A percentile compares a stretch with the other conserved stretches of the same genome.
Conservation (phyloP, 1,140 invertebrate species). For the Hylyphantes graminicola region DNA sequence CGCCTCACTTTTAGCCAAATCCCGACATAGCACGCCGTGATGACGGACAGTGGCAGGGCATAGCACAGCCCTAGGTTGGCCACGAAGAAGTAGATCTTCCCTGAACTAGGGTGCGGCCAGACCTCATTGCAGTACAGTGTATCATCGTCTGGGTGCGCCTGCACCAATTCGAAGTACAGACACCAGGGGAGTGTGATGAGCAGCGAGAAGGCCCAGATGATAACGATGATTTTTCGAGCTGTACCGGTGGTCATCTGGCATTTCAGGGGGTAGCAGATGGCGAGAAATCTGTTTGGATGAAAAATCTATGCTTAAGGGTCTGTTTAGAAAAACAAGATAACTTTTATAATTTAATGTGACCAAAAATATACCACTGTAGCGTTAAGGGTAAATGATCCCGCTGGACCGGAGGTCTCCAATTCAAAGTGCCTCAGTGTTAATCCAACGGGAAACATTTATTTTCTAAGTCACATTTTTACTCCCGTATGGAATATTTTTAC, state of each 20-base stretch:
- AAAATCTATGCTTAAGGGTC: too few species aligned
- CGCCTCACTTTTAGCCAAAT: conserved; percentile 94
- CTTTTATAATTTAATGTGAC: too few species aligned
- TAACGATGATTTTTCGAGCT: conserved; percentile 84
- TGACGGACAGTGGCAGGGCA: conserved; percentile 90
- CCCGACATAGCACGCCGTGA: conserved; percentile 90
- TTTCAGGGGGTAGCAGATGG: conserved; percentile 93
- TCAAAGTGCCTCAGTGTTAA: too few species aligned
- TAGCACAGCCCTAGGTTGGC: conserved; percentile 92
- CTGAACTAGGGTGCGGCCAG: conserved; percentile 85
- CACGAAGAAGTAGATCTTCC: conserved; percentile 86
- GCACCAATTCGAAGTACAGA: conserved; percentile 86
- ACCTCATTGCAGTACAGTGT: conserved; percentile 79
- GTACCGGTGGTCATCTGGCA: conserved; percentile 88
- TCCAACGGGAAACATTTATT: too few species aligned
- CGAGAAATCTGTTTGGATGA: conserved; percentile 80
- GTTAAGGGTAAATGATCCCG: too few species aligned
- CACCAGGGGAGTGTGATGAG: conserved; percentile 91
- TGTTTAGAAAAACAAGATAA: too few species aligned
- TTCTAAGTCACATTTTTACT: too few species aligned
- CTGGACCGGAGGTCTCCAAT: too few species aligned
- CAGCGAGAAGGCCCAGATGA: conserved; percentile 90
- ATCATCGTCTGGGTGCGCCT: conserved; percentile 69
- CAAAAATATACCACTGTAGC: too few species aligned
- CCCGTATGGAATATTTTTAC: too few species aligned